Conservation (phyloP, 2,113 vertebrate genomes). For the Poicephalus meyeri region DNA sequence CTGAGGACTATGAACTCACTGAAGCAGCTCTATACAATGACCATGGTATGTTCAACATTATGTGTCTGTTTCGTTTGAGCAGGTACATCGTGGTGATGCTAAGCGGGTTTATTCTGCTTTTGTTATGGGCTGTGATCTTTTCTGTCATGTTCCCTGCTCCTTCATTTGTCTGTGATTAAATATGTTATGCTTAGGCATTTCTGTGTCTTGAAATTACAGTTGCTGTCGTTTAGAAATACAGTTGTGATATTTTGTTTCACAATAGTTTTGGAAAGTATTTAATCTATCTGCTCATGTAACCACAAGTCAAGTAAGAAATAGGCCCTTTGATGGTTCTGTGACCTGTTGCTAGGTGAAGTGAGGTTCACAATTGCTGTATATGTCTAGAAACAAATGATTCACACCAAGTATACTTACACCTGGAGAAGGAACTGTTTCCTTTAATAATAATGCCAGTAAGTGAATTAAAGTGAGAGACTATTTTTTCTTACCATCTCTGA, state of each 20-base stretch:
- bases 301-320: not conserved
- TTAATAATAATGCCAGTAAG: not conserved
- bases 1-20: conserved; percentile 94
- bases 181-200: not conserved
- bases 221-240: not conserved
- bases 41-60: conserved; percentile 80
- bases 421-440: not conserved
- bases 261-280: not conserved
- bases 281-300: not conserved
- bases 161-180: not conserved
- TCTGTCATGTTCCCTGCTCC: not conserved
- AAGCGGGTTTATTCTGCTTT: not conserved
- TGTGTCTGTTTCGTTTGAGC: rapidly evolving
- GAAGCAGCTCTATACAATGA: conserved; percentile 95
- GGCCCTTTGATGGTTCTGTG: not conserved
- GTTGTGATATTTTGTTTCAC: not conserved
- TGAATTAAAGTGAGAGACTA: not conserved
- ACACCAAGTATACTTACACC: rapidly evolving
- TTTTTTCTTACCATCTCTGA: not conserved
- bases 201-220: not conserved
- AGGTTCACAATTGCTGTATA: not conserved
- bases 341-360: not conserved
- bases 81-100: not conserved
- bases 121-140: rapidly evolving
- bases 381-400: not conserved